Conservation (phyloP, 2,113 vertebrate species). For the Dromaius novaehollandiae region DNA sequence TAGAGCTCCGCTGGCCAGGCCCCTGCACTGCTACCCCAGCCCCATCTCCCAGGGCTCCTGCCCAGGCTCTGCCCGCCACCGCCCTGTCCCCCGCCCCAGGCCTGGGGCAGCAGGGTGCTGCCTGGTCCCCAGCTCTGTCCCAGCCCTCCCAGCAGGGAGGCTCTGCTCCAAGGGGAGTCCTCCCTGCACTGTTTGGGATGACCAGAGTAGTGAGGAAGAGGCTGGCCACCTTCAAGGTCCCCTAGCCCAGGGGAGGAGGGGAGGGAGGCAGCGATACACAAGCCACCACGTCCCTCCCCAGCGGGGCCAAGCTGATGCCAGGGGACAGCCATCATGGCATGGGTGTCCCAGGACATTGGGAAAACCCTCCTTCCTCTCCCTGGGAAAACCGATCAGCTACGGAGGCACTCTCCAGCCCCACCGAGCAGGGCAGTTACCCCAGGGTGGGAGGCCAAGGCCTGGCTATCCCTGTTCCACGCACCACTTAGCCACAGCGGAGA, state of each 20-base stretch:
- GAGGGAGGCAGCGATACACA: neutral
- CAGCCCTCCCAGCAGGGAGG: neutral
- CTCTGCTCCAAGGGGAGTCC: neutral
- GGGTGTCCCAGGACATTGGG: neutral
- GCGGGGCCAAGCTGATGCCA: neutral
- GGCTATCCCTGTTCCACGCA: neutral
- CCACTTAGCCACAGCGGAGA: rapidly evolving
- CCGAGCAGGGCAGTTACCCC: neutral
- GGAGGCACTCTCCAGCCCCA: neutral
- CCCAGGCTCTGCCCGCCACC: neutral
- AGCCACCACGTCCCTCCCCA: rapidly evolving
- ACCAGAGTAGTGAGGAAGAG: neutral
- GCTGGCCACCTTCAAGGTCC: neutral
- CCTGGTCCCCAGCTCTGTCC: neutral
- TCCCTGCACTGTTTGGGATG: neutral
- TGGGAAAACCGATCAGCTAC: neutral
- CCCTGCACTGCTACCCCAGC: neutral
- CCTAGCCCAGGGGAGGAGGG: neutral
- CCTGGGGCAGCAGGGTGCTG: neutral
- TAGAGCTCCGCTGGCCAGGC: neutral
- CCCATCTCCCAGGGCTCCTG: neutral
- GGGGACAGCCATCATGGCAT: rapidly evolving
- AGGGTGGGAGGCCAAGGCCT: neutral
- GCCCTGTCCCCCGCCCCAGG: neutral
- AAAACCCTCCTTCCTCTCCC: neutral